phyloP scores from a whole-genome alignment of 2,797 vertebrate genomes.

The Brotula barbata region DNA sequence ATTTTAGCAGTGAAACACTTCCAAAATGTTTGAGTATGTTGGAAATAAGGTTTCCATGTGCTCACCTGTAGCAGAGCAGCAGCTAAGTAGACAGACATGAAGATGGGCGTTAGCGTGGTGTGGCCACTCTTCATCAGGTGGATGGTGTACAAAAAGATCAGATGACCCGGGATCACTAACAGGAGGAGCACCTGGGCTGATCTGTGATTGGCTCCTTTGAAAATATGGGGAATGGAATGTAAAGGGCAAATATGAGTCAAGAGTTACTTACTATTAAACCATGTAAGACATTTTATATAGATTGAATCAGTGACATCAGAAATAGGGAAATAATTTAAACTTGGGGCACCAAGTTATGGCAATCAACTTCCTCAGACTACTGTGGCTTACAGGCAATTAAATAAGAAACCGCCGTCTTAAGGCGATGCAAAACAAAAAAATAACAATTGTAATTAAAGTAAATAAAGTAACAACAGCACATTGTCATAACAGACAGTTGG shows the following conservation, averaged over 20 bases:
- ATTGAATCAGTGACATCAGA: no score
- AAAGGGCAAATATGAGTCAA: no score
- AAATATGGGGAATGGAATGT: neutral
- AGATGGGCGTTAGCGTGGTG: constrained; percentile 90
- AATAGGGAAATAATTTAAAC: constrained; percentile 20
- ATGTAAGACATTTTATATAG: no score
- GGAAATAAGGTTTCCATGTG: neutral
- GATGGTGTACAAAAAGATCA: constrained; percentile 94
- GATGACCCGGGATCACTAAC: constrained; percentile 89
- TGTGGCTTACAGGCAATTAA: no score
- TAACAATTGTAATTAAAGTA: no score
- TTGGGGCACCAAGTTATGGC: neutral
- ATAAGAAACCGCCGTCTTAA: no score
- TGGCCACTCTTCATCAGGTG: constrained; percentile 96
- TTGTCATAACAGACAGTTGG: no score
- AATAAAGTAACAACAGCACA: no score
- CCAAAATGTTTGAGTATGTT: neutral
- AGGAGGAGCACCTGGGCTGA: constrained; percentile 94
- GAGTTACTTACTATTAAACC: no score
- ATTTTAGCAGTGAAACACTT: no score
- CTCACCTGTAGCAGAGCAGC: constrained; percentile 93
- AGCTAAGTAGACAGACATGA: constrained; percentile 87
- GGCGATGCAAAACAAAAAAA: no score
- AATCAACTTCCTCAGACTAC: constrained; percentile 13
- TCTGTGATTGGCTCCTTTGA: constrained; percentile 89